Percentiles rank a stretch among this genome's conserved stretches.
These are phyloP conservation scores for Conus ventricosus DNA, from an alignment of 1,140 invertebrate genomes.

Conservation along the genomic window DNA sequence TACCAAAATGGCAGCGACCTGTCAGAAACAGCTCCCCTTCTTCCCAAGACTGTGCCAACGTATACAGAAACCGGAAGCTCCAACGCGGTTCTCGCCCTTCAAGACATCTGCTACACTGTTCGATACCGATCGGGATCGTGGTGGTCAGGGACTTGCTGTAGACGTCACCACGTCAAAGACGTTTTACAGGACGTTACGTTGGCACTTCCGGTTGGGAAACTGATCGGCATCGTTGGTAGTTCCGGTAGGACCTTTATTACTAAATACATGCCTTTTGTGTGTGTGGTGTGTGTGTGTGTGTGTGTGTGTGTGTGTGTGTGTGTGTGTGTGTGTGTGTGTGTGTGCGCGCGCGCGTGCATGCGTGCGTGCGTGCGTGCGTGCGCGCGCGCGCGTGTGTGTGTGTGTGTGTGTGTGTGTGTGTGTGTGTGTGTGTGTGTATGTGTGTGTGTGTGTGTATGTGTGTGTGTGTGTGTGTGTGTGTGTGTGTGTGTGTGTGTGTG, in stretches of 20 bases:
- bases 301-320: constrained; percentile 22
- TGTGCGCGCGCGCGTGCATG: background rate
- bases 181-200: constrained; percentile 52
- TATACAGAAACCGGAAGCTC: background rate
- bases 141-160: constrained; percentile 52
- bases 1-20: background rate
- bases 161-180: constrained; percentile 26
- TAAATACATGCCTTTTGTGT: background rate
- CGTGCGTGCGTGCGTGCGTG: background rate
- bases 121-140: constrained; percentile 50
- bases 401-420: constrained; percentile 3
- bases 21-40: background rate
- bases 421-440: constrained; percentile 18
- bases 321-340: constrained; percentile 28
- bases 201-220: constrained; percentile 48
- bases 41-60: background rate
- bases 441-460: background rate
- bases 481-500: no score
- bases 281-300: background rate
- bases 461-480: background rate
- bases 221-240: constrained; percentile 56
- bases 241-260: constrained; percentile 45
- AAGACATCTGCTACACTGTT: constrained; percentile 46
- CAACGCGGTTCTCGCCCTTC: constrained; percentile 27
- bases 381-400: background rate